Evolutionary conservation across 2,797 vertebrate genomes (phyloP).

Genomic region (Diglossa cyanea): DNA sequence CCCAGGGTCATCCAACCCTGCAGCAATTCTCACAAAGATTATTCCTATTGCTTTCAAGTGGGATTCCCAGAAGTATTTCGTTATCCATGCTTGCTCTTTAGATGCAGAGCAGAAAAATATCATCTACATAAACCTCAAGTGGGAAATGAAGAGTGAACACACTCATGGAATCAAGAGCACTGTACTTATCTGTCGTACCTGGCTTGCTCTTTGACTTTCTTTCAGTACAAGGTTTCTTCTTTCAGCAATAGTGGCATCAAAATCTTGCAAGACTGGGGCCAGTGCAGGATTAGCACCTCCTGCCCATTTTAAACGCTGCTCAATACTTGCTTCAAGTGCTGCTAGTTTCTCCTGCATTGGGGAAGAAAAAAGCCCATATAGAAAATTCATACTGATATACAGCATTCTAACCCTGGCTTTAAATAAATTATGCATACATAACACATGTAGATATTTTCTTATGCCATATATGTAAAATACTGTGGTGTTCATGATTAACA

Average conservation of each 20-base stretch:
- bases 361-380: fast-evolving
- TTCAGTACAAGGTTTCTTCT: constrained; percentile 89
- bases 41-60: background rate
- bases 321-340: constrained; percentile 93
- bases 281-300: constrained; percentile 95
- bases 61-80: background rate
- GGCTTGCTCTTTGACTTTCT: constrained; percentile 92
- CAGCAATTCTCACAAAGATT: background rate
- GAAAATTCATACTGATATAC: background rate
- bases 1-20: background rate
- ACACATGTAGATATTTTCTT: background rate
- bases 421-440: background rate
- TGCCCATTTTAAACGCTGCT: constrained; percentile 98
- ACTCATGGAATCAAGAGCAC: background rate
- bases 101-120: background rate
- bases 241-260: constrained; percentile 94
- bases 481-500: background rate
- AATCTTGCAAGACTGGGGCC: constrained; percentile 95
- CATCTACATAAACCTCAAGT: background rate
- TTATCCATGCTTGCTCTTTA: background rate
- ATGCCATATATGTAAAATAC: background rate
- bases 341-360: constrained; percentile 89
- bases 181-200: constrained; percentile 72
- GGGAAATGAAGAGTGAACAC: background rate
- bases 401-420: background rate